Conservation (phyloP, 2,888 invertebrate genomes). For the Diadegma fenestrale region DNA sequence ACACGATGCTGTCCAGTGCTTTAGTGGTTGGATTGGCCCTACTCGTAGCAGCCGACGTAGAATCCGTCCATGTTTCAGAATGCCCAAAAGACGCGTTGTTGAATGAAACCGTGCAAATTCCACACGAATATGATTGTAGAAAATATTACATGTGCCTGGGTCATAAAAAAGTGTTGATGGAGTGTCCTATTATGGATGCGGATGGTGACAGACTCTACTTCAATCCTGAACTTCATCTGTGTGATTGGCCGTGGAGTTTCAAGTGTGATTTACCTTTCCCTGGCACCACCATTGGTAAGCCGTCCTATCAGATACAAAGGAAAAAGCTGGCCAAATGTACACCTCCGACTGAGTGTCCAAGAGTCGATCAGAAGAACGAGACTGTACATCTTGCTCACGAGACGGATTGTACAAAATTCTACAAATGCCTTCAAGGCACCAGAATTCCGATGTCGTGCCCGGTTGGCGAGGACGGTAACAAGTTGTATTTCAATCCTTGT, state of each 20-base stretch:
- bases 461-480: background rate
- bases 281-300: no score
- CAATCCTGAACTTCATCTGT: constrained; percentile 71
- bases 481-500: constrained; percentile 64
- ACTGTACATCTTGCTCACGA: constrained; percentile 52
- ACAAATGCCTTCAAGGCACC: constrained; percentile 67
- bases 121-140: background rate
- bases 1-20: background rate
- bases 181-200: constrained; percentile 61
- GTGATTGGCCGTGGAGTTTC: constrained; percentile 72
- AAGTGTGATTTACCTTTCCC: constrained; percentile 60
- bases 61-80: constrained; percentile 48
- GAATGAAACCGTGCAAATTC: constrained; percentile 1
- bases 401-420: constrained; percentile 69
- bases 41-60: background rate
- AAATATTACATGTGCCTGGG: background rate
- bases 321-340: background rate
- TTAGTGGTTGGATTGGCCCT: constrained; percentile 5
- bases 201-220: constrained; percentile 61
- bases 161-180: background rate
- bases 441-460: constrained; percentile 67
- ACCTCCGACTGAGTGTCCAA: constrained; percentile 66
- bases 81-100: background rate
- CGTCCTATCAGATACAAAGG: no score
- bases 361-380: background rate